Evolutionary conservation across 1,140 invertebrate species (phyloP), one percentile per base, ranked within the genome.

Genomic region (Globodera ellingtonae): DNA sequence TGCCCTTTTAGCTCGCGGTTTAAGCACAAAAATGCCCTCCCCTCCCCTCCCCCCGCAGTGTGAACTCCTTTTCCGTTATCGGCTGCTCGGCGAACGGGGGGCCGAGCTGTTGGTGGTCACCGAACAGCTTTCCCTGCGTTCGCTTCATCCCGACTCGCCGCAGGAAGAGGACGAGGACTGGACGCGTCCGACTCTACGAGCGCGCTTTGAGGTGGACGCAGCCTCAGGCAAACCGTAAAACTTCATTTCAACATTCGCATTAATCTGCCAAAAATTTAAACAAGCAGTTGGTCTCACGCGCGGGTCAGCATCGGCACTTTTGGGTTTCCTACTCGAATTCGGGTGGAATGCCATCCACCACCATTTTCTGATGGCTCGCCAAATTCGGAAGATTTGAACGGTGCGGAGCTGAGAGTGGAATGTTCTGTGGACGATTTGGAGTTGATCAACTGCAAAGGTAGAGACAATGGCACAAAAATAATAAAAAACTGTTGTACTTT

Each of bases 121-220:
- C 0, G 86, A 85, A 74, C 83, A 87, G 8, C 71, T 71, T 56
- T 79, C 78, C 13, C 67, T 75, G 21, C 79, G 35, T 65, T 71
- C 76, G 13, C 3, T 46, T 48, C 50, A 47, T 5, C 48, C 78
- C 21, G 70, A 73, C n/a, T 66, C 77, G 15, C 44, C 50, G 13
- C 81, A 85, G 59, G 84, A 73, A 10, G 83, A 86, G 72, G 83
- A 87, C 52, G 83, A 67, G 9, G 84, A 85, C 59, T 85, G 84
- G 84, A 81, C 84, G 21, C 79, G 82, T 10, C 84, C 84, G 52
- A 85, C 86, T 62, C 70, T 87, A 13, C 13, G 85, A 18, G 84
- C 83, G n/a, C 69, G 72, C 18, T 87, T 84, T 52, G 56, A 77
- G 62, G 84, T 80, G 13, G 62, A 82, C 21, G 67, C 47, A 13